Evolutionary conservation across 2,888 invertebrate species (phyloP).

Genomic region (Sialis lutaria): DNA sequence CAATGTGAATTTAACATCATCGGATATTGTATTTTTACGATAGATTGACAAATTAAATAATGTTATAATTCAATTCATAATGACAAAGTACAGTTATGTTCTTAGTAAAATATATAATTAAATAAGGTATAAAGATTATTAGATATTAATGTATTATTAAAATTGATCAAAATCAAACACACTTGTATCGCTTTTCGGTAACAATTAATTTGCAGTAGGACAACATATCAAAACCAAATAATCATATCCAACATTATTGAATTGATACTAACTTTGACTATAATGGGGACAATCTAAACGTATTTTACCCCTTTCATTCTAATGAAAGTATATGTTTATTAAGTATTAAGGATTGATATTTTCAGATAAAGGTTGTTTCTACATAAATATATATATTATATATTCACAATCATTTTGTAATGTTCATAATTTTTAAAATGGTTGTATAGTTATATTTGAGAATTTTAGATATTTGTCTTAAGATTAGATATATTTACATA

Average conservation of each 20-base stretch:
- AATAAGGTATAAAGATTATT: no score
- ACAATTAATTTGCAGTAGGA: no score
- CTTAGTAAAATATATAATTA: no score
- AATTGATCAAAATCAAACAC: no score
- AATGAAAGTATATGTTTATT: background rate
- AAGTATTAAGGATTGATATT: background rate
- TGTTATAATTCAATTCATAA: no score
- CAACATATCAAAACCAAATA: constrained; percentile 11
- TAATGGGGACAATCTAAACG: constrained; percentile 26
- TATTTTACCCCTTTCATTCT: background rate
- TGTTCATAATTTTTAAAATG: constrained; percentile 2
- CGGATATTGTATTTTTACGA: no score
- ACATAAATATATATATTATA: background rate
- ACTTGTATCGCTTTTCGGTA: no score
- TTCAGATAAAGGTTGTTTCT: constrained; percentile 1
- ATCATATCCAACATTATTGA: constrained; percentile 12
- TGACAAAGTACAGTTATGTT: no score
- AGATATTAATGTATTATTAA: no score
- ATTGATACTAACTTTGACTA: constrained; percentile 18
- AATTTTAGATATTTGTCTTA: constrained; percentile 6
- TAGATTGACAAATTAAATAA: no score
- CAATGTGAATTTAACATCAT: no score
- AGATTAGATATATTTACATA: constrained; percentile 2
- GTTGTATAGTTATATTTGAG: constrained; percentile 2
- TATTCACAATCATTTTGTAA: background rate